Conservation (phyloP, 2,797 vertebrate genomes). For the Phoebastria nigripes region DNA sequence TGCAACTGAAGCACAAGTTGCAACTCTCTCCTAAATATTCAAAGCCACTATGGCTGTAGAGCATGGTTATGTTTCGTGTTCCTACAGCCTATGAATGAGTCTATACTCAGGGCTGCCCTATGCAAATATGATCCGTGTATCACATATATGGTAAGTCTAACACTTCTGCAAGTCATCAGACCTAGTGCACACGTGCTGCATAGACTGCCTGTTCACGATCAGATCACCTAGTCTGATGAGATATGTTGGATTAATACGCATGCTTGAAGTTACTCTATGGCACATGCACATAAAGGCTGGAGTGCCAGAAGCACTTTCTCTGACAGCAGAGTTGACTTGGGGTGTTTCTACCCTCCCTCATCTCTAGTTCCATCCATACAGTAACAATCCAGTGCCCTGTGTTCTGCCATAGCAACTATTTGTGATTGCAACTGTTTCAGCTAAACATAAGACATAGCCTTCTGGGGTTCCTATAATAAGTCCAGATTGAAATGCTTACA, state of each 20-base stretch:
- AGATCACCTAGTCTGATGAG: background rate
- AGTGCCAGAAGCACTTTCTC: background rate
- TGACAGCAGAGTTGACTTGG: background rate
- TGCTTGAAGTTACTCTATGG: background rate
- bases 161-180: background rate
- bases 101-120: background rate
- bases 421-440: background rate
- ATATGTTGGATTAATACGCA: accelerated
- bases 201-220: background rate
- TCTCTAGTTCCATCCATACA: background rate
- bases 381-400: background rate
- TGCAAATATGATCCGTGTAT: background rate
- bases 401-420: background rate
- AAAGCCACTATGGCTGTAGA: background rate
- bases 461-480: background rate
- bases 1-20: background rate
- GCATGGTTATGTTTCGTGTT: background rate
- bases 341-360: background rate
- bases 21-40: background rate
- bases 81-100: background rate
- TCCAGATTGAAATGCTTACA: background rate
- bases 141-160: accelerated
- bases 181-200: background rate
- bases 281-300: background rate
- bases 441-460: background rate